Evolutionary conservation across 2,113 vertebrate species (phyloP).

Genomic region (Suricata suricatta): DNA sequence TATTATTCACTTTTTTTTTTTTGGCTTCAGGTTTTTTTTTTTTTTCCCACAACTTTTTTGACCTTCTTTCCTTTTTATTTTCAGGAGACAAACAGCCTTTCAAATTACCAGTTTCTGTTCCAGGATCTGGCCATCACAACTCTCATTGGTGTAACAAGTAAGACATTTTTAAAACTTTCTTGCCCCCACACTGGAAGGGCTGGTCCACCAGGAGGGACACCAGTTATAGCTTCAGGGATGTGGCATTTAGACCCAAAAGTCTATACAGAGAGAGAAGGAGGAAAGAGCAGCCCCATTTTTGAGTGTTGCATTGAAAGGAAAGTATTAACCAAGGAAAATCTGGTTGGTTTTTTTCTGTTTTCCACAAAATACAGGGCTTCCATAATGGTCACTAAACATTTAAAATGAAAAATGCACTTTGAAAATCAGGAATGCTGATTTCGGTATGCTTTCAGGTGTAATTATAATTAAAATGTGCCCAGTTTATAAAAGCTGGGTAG

Average conservation of each 20-base stretch:
- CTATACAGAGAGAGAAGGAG: neutral
- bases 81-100: conserved; percentile 87
- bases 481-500: neutral
- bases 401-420: neutral
- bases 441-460: neutral
- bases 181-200: neutral
- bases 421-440: neutral
- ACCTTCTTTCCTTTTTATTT: conserved; percentile 76
- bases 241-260: neutral
- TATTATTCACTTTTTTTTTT: too few relatives aligned
- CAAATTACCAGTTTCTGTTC: conserved; percentile 90
- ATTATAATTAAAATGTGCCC: neutral
- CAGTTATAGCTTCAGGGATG: neutral
- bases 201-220: neutral
- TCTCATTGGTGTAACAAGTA: conserved; percentile 90
- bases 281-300: neutral
- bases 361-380: neutral
- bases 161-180: conserved; percentile 68
- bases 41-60: neutral
- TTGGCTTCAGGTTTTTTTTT: too few relatives aligned
- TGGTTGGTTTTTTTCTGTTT: conserved; percentile 6
- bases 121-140: conserved; percentile 90
- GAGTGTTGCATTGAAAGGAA: neutral
- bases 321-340: neutral
- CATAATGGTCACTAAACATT: neutral